A percentile compares a stretch with the other conserved stretches of the same genome.
Conservation (phyloP, 2,797 vertebrate species). For the Neopelma chrysocephalum region DNA sequence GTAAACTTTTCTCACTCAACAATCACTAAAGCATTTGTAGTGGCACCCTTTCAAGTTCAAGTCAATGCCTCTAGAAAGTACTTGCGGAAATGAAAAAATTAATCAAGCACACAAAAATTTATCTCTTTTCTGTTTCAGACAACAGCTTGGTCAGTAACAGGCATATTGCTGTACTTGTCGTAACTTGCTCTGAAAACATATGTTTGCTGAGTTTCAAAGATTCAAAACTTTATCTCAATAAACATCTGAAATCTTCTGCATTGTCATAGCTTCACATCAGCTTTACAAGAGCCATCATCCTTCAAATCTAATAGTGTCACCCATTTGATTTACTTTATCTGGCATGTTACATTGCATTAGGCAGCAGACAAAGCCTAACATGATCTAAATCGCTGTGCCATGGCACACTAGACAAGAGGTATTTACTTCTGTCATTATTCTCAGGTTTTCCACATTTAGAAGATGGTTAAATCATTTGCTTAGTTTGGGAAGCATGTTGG, state of each 20-base stretch:
- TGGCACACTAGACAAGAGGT: neutral
- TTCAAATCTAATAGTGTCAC: slow-evolving; percentile 50
- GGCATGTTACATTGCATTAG: slow-evolving; percentile 60
- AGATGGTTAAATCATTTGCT: neutral
- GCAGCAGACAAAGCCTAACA: slow-evolving; percentile 61
- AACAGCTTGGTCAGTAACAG: neutral
- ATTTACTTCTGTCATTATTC: neutral
- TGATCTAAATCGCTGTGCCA: neutral
- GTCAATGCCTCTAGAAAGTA: neutral
- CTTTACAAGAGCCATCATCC: slow-evolving; percentile 57
- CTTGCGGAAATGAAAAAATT: neutral
- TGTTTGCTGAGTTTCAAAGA: slow-evolving; percentile 23
- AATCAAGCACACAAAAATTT: neutral
- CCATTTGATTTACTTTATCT: slow-evolving; percentile 62
- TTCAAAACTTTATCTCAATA: slow-evolving; percentile 26
- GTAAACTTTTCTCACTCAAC: neutral
- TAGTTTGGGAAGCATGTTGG: neutral
- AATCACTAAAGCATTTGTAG: neutral
- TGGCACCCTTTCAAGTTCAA: neutral
- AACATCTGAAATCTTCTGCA: slow-evolving; percentile 29
- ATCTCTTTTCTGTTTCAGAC: neutral
- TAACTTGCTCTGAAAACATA: slow-evolving; percentile 12
- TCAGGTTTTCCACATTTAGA: neutral
- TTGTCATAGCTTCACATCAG: slow-evolving; percentile 40
- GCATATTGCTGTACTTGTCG: neutral